Evolutionary conservation across 2,888 invertebrate species (phyloP).

Genomic region (Taenaris catops): DNA sequence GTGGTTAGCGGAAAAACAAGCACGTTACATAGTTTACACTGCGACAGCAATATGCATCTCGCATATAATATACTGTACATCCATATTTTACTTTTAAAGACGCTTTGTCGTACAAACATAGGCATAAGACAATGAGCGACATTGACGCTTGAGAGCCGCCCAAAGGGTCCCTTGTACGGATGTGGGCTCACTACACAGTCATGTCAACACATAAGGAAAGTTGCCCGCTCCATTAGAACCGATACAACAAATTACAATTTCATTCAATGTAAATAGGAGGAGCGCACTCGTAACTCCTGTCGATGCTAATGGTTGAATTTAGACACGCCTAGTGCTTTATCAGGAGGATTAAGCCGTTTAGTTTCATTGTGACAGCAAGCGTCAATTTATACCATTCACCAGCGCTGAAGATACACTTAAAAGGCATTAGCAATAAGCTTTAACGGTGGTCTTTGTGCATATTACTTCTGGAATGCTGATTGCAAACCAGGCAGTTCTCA

Average conservation of each 20-base stretch:
- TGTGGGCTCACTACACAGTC: slow-evolving; percentile 37
- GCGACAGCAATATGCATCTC: slow-evolving; percentile 10
- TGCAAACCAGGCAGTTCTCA: slow-evolving; percentile 11
- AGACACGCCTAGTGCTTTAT: slow-evolving; percentile 62
- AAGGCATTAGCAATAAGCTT: slow-evolving; percentile 22
- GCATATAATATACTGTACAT: slow-evolving; percentile 12
- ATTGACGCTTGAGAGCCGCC: slow-evolving; percentile 41
- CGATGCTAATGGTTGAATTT: slow-evolving; percentile 58
- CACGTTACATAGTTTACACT: slow-evolving; percentile 5
- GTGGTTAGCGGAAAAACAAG: slow-evolving; percentile 1
- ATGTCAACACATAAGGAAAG: slow-evolving; percentile 49
- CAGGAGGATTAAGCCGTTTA: slow-evolving; percentile 55
- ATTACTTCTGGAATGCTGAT: slow-evolving; percentile 15
- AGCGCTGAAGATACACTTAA: slow-evolving; percentile 35
- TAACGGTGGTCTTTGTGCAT: slow-evolving; percentile 22
- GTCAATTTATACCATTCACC: slow-evolving; percentile 42
- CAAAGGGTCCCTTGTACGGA: slow-evolving; percentile 46
- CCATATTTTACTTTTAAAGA: slow-evolving; percentile 15
- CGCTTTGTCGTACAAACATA: slow-evolving; percentile 41
- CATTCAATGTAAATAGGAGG: slow-evolving; percentile 70
- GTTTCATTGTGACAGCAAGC: slow-evolving; percentile 43
- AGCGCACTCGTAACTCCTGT: slow-evolving; percentile 39
- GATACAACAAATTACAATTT: slow-evolving; percentile 67
- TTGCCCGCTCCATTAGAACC: slow-evolving; percentile 41
- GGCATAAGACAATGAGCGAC: slow-evolving; percentile 51